Percentiles rank a stretch among this genome's conserved stretches.
These are phyloP conservation scores for Cinclus cinclus DNA, from an alignment of 2,113 vertebrate species.

Conservation along the genomic window DNA sequence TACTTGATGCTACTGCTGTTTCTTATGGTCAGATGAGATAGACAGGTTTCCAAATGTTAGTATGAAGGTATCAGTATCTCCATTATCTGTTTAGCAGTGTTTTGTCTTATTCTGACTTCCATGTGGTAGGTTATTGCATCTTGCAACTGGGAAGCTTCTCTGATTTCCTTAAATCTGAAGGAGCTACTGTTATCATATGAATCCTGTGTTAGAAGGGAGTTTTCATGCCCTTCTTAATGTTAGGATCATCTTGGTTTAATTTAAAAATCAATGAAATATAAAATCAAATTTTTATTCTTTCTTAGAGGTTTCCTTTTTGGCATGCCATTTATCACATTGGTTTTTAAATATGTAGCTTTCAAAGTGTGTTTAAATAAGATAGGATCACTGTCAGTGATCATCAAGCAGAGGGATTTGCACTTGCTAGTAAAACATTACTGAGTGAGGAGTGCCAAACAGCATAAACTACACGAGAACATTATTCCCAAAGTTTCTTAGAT, in stretches of 20 bases:
- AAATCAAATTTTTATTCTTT: not conserved
- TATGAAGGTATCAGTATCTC: not conserved
- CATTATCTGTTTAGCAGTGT: not conserved
- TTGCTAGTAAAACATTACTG: not conserved
- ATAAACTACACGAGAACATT: not conserved
- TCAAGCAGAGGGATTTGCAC: not conserved
- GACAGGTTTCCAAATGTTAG: not conserved
- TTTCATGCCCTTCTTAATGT: not conserved
- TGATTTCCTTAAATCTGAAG: not conserved
- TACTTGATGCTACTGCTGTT: not conserved
- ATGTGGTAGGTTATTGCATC: not conserved
- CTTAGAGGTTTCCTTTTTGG: not conserved
- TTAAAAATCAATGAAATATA: not conserved
- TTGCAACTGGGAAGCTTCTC: not conserved
- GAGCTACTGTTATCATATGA: not conserved
- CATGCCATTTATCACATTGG: not conserved
- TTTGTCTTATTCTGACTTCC: not conserved
- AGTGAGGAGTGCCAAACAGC: not conserved
- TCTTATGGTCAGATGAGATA: not conserved
- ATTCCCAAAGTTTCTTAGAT: not conserved
- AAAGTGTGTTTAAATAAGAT: not conserved
- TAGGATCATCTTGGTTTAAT: not conserved
- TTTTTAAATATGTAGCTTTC: not conserved
- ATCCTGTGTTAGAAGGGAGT: not conserved
- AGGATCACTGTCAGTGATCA: not conserved